Base-by-base conservation (phyloP, 2,888 invertebrate genomes). In the Calliopum simillimum region DNA sequence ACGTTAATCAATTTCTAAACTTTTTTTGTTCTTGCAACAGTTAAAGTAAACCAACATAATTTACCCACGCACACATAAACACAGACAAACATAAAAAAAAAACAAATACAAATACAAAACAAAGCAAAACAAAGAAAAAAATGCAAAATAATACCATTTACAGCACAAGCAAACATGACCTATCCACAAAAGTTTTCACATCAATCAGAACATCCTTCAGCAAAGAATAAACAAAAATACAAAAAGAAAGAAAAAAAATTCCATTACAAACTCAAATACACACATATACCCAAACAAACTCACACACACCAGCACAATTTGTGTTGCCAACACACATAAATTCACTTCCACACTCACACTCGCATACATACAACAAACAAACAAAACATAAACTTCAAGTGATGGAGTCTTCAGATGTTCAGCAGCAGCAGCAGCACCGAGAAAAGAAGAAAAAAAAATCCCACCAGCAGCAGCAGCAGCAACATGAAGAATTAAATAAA, bases 191-290 rank as follows among this genome's bases (percentile, higher is more conserved):
- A 51, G 21, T 59, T 68, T 59, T 49, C 68, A n/a, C 59, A 68
- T 68, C 68, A 58, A 68, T 68, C 68, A 68, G 68, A 68, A 58
- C 25, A 66, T 64, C 53, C 64, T 64, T 64, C 51, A 51, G 51
- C 64, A 51, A 43, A 19, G 64, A 51, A 64, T 51, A 64, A 64
- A 63, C 51, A 56, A 21, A 44, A 46, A 44, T 44, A 51, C 2
- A 21, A 21, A 51, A 25, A 67, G 25, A 51, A 53, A 19, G 23
- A 23, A 25, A 47, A 46, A 67, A 68, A 47, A 47, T 68, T 12
- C 4, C 58, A 47, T 58, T 49, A 47, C 58, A 62, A 55, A 69
- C 64, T 51, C 33, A 51, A 16, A 14, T n/a, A 64, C 12, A 64
- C 51, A 51, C 43, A 25, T 47, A 63, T 25, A 51, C 5, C n/a